Percentiles rank a stretch among this genome's conserved stretches.
These are phyloP conservation scores for Halocaridina rubra DNA, from an alignment of 2,888 invertebrate genomes.

Conservation along the genomic window DNA sequence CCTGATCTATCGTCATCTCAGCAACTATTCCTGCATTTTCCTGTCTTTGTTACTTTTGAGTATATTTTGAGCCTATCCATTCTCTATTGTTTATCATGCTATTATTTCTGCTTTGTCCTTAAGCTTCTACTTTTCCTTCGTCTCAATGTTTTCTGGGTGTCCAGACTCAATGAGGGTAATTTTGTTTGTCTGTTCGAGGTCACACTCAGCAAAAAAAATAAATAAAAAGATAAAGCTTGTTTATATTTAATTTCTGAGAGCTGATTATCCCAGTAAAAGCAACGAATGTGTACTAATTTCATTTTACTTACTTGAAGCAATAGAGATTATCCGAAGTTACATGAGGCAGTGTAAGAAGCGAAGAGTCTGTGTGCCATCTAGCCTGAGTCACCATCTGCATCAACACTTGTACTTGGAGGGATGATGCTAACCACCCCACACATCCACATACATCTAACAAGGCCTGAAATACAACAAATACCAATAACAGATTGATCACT, in stretches of 20 bases:
- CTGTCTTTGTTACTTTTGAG: neutral
- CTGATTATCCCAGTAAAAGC: neutral
- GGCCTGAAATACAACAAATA: too few relatives aligned
- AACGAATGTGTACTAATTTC: neutral
- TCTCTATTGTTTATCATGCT: too few relatives aligned
- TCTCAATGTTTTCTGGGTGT: too few relatives aligned
- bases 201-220: too few relatives aligned
- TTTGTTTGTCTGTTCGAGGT: neutral
- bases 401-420: constrained; percentile 73
- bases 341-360: constrained; percentile 81
- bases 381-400: constrained; percentile 79
- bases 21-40: neutral
- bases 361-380: constrained; percentile 81
- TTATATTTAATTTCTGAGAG: too few relatives aligned
- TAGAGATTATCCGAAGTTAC: constrained; percentile 40
- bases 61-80: too few relatives aligned
- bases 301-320: constrained; percentile 45
- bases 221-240: too few relatives aligned
- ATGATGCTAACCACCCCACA: constrained; percentile 87
- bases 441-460: constrained; percentile 95
- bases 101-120: too few relatives aligned
- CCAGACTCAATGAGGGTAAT: too few relatives aligned
- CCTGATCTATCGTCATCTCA: too few relatives aligned
- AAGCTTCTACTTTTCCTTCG: too few relatives aligned
- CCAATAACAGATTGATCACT: too few relatives aligned